These are phyloP conservation scores for Coregonus suidteri DNA, from an alignment of 2,797 vertebrate genomes.

Conservation along the genomic window DNA sequence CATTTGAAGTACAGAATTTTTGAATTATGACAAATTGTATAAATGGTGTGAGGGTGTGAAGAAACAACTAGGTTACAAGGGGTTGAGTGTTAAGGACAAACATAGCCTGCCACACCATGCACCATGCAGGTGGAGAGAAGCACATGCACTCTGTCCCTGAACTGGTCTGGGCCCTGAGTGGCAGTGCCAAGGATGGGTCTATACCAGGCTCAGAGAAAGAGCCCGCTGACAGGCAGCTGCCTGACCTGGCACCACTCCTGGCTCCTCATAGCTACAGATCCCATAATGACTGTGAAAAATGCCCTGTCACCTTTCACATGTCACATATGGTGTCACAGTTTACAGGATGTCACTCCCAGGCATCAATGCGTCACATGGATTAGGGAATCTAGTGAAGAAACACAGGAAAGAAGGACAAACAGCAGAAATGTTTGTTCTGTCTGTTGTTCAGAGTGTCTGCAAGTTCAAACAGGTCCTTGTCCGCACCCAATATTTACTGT, in stretches of 20 bases:
- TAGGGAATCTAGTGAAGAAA: neutral
- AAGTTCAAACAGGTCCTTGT: neutral
- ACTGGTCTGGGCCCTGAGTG: neutral
- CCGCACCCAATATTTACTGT: neutral
- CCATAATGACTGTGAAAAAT: conserved; percentile 24
- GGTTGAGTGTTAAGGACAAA: neutral
- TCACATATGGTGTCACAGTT: neutral
- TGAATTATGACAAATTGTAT: neutral
- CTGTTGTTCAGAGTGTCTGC: neutral
- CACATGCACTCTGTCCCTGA: neutral
- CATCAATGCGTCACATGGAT: neutral
- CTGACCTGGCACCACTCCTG: conserved; percentile 1
- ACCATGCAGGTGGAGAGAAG: neutral
- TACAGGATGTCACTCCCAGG: conserved; percentile 9
- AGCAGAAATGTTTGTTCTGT: neutral
- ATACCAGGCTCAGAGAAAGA: conserved; percentile 12
- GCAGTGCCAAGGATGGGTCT: conserved; percentile 20
- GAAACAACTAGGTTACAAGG: neutral
- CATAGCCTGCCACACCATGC: neutral
- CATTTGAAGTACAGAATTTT: neutral
- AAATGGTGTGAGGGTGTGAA: neutral
- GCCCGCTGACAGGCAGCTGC: neutral
- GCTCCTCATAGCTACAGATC: conserved; percentile 19
- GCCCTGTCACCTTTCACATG: neutral
- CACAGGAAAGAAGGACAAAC: neutral